Evolutionary conservation across 2,888 invertebrate genomes (phyloP), one percentile per base, ranked within the genome.

Genomic region (Mycogona germanica): DNA sequence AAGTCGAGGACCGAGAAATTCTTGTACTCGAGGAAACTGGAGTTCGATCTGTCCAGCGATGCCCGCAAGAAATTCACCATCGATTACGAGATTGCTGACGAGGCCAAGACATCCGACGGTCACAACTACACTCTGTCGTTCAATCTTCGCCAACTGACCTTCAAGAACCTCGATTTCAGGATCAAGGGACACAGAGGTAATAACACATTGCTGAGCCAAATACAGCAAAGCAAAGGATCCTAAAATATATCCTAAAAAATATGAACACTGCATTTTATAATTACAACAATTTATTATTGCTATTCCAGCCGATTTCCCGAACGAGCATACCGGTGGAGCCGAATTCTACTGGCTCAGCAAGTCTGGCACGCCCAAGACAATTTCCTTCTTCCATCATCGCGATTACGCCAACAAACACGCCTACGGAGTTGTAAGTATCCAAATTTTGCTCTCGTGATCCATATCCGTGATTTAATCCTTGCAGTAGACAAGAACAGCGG

Each of bases 281-380:
- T 25, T 46, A 6, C 2, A 2, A 35, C 37, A 1, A 35, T 30
- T 9, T 38, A 19, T 19, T 17, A 48, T 40, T 12, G 40, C 2
- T 9, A 14, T 38, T 40, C 19, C 26, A 53, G 53, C 32, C 17
- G 30, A 28, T 28, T 26, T 32, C 29, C 23, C 35, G n/a, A 49
- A 53, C 28, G 38, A 23, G 14, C 49, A 42, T 30, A 40, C 19
- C 14, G 38, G 29, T 12, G 30, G 32, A 4, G 4, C 29, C 19
- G 53, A 38, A 38, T 49, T 53, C 28, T 32, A 26, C 25, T 53
- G 53, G 53, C 37, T 52, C 26, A 52, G 32, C 41, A 52, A 45
- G 23, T 6, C 32, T n/a, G 45, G 45, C 6, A 26, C 17, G 2
- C 35, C 44, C 12, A 42, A 52, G 9, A 25, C 37, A 14, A 30